phyloP scores from a whole-genome alignment of 1,140 invertebrate genomes.

The Venustaconcha ellipsiformis region DNA sequence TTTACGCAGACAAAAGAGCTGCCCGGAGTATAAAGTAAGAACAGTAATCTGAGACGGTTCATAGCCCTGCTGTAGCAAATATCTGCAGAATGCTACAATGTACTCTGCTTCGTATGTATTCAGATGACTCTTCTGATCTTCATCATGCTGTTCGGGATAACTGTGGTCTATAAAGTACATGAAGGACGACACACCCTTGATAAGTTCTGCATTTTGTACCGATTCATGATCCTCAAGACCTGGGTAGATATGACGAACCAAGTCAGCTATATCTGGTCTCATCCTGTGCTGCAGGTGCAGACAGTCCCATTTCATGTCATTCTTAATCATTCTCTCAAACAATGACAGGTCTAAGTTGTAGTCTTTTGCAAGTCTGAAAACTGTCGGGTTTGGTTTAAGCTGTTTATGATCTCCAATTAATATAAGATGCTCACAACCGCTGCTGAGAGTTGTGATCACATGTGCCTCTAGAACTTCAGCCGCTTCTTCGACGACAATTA shows the following conservation, averaged over 20 bases:
- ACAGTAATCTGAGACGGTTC: constrained; percentile 63
- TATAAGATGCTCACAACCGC: constrained; percentile 82
- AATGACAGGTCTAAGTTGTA: constrained; percentile 69
- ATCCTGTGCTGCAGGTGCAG: constrained; percentile 56
- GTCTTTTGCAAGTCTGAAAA: constrained; percentile 61
- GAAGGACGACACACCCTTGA: constrained; percentile 63
- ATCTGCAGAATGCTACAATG: constrained; percentile 53
- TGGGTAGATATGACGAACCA: constrained; percentile 66
- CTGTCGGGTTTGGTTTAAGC: constrained; percentile 68
- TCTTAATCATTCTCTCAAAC: constrained; percentile 68
- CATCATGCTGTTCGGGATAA: constrained; percentile 46
- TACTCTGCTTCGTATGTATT: constrained; percentile 67
- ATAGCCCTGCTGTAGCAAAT: constrained; percentile 68
- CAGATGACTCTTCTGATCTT: constrained; percentile 60
- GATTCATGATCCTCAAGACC: constrained; percentile 57
- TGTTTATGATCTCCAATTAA: constrained; percentile 82
- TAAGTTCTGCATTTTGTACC: constrained; percentile 52
- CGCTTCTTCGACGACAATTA: constrained; percentile 66
- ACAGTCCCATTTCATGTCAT: constrained; percentile 58
- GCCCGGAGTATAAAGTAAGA: constrained; percentile 67
- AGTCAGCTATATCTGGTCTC: constrained; percentile 63
- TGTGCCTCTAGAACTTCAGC: constrained; percentile 68
- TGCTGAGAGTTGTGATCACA: constrained; percentile 72
- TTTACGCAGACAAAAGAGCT: constrained; percentile 58
- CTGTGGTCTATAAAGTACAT: constrained; percentile 67